Evolutionary conservation across 2,888 invertebrate genomes (phyloP).

Genomic region (Steromphala cineraria): DNA sequence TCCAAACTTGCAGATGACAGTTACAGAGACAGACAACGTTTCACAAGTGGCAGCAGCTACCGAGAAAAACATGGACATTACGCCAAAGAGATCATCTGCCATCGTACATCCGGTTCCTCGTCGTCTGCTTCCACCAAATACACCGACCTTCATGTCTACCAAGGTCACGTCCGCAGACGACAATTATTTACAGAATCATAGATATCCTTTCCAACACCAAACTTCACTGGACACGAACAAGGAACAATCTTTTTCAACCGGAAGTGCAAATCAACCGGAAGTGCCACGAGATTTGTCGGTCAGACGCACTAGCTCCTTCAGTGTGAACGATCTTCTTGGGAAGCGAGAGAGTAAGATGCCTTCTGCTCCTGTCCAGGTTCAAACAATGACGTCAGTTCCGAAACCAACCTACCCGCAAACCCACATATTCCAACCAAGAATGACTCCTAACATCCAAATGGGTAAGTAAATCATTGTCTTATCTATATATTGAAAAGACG

Average conservation of each 20-base stretch:
- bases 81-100: background rate
- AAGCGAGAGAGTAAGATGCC: background rate
- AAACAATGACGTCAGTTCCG: background rate
- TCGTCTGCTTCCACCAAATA: background rate
- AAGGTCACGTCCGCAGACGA: background rate
- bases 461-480: background rate
- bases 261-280: background rate
- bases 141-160: background rate
- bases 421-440: background rate
- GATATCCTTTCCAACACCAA: background rate
- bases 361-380: background rate
- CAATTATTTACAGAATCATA: background rate
- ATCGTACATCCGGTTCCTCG: background rate
- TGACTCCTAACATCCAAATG: background rate
- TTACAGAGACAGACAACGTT: too few relatives aligned
- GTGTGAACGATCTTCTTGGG: background rate
- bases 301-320: background rate
- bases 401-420: background rate
- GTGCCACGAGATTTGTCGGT: background rate
- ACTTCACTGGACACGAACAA: background rate
- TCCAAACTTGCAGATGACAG: too few relatives aligned
- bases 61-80: background rate
- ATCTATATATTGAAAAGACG: too few relatives aligned
- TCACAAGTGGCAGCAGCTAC: too few relatives aligned
- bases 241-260: background rate